phyloP scores from a whole-genome alignment of 2,888 invertebrate genomes.

The Dicyrtomina minuta region DNA sequence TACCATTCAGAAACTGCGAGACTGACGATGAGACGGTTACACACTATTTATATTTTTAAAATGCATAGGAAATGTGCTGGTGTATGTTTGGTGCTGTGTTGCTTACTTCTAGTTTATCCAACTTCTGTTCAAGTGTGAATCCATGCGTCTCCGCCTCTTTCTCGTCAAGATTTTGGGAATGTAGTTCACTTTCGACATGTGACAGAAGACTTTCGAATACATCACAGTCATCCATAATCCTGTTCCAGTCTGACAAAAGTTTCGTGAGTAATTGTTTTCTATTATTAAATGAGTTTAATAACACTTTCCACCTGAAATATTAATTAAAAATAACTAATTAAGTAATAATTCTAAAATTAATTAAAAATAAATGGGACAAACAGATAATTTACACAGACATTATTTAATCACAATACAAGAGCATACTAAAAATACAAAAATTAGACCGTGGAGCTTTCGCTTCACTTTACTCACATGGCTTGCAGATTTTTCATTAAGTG shows the following conservation, averaged over 20 bases:
- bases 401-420: no score
- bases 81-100: no score
- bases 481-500: conserved; percentile 43
- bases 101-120: conserved; percentile 19
- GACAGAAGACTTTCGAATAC: conserved; percentile 42
- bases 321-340: conserved; percentile 1
- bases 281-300: conserved; percentile 42
- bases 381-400: not conserved
- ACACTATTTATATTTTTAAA: no score
- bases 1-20: no score
- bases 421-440: not conserved
- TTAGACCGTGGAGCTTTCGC: not conserved
- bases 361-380: conserved; percentile 4
- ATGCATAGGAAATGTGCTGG: no score
- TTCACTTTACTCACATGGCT: conserved; percentile 40
- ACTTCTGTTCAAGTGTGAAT: conserved; percentile 10
- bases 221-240: conserved; percentile 46
- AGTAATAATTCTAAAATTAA: no score
- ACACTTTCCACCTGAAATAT: conserved; percentile 46
- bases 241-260: conserved; percentile 33
- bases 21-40: no score
- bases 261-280: conserved; percentile 41
- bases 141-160: not conserved
- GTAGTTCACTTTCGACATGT: conserved; percentile 40
- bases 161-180: not conserved